Evolutionary conservation across 2,888 invertebrate genomes (phyloP).

Genomic region (Nipponacmea schrenckii): DNA sequence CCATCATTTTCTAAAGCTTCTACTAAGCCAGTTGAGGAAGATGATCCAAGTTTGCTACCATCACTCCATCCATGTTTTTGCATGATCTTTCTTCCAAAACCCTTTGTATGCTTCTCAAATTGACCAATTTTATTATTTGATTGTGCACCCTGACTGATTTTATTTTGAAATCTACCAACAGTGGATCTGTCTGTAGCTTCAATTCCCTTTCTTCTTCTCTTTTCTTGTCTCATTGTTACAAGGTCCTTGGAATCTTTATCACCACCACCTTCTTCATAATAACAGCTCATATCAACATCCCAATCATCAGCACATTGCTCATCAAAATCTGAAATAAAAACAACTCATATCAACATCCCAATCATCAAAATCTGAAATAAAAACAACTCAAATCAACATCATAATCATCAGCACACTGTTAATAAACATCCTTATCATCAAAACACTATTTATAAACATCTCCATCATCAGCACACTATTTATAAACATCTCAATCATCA

Average conservation of each 20-base stretch:
- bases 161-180: conserved; percentile 36
- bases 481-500: neutral
- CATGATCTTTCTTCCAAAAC: conserved; percentile 69
- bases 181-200: conserved; percentile 52
- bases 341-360: neutral
- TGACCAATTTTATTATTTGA: conserved; percentile 56
- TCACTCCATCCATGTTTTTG: conserved; percentile 71
- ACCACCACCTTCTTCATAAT: conserved; percentile 68
- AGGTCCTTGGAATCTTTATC: conserved; percentile 71
- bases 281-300: conserved; percentile 72
- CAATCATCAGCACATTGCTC: conserved; percentile 73
- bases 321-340: conserved; percentile 68
- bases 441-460: conserved; percentile 69
- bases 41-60: conserved; percentile 70
- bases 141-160: neutral
- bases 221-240: conserved; percentile 67
- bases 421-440: conserved; percentile 73
- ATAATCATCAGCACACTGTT: conserved; percentile 72
- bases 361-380: conserved; percentile 45
- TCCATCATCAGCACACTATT: neutral
- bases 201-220: conserved; percentile 46
- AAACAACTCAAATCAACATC: conserved; percentile 73
- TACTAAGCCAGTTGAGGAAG: conserved; percentile 60
- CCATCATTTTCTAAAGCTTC: conserved; percentile 64
- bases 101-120: conserved; percentile 69